Evolutionary conservation across 2,888 invertebrate species (phyloP).

Genomic region (Polietes domitor): DNA sequence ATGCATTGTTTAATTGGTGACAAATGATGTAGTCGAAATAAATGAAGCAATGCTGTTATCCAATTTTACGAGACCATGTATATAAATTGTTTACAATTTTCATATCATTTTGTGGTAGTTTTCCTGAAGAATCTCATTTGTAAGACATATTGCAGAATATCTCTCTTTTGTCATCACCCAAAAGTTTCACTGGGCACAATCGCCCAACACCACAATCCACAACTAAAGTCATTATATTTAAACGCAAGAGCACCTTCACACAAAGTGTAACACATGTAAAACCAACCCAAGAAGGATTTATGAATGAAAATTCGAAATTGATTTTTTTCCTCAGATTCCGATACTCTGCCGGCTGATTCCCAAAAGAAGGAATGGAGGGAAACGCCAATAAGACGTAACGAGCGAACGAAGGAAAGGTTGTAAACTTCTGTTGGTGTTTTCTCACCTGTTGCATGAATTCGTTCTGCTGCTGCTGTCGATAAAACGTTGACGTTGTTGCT

Average conservation of each 20-base stretch:
- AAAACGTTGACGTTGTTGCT: no score
- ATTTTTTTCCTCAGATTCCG: background rate
- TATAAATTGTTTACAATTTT: no score
- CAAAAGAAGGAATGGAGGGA: background rate
- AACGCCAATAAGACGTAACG: constrained; percentile 17
- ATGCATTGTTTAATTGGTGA: no score
- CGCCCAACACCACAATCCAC: background rate
- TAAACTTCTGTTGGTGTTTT: constrained; percentile 34
- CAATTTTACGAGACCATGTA: no score
- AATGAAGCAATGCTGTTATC: no score
- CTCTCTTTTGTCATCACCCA: background rate
- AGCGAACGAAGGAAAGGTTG: background rate
- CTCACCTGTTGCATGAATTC: constrained; percentile 48
- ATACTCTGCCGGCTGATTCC: background rate
- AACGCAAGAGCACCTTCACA: background rate
- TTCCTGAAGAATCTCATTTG: no score
- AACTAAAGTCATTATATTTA: background rate
- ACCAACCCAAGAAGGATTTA: constrained; percentile 34
- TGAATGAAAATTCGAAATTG: constrained; percentile 65
- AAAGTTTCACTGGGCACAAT: background rate
- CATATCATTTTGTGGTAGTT: no score
- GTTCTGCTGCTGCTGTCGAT: background rate
- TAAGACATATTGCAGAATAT: no score
- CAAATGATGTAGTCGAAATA: no score
- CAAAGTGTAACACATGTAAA: constrained; percentile 8